Base-by-base conservation (phyloP, 2,888 invertebrate species). In the Masnerella sp. region DNA sequence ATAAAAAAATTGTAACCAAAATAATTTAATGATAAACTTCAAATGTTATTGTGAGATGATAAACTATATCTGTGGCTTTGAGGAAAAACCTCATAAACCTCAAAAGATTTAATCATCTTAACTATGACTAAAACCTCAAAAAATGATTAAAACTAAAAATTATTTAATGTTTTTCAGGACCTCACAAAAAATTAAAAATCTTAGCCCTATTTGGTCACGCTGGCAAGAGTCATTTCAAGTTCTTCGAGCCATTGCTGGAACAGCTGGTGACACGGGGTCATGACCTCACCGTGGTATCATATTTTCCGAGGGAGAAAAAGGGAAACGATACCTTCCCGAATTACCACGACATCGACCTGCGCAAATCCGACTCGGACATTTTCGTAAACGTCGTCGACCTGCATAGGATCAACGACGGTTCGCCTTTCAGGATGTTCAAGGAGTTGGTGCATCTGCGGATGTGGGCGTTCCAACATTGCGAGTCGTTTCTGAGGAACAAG, bases 201-300 rank as follows among this genome's bases (percentile, higher is more conserved):
- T 87, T 94, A 25, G 92, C 90, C 12, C 85, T 93, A 65, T 93
- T 93, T 81, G 91, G 91, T 0, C 91, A 93, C 77, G 88, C 90
- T 3, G 92, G 93, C 1, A 92, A 90, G 77, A 94, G 94, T 65
- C 94, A 94, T 83, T 93, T 92, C 78, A 88, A 91, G 20, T 91
- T 92, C 14, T 92, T 91, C 79, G 88, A 89, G 79, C 90, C 91
- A 0, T 88, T 92, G 54, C 81, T 93, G 40, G 88, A 88, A 34
- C 91, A 90, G 76, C 82, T 94, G 56, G 91, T 90, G 0, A 87
- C 83, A 25, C 89, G 90, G 51, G 93, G 93, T 0, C 93, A 94
- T 79, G 89, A 91, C 71, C 85, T 81, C 93, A 92, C 80, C 89
- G 89, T 43, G 91, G 93, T 71, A 88, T 93, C 42, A 88, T 89